These are phyloP conservation scores for Andrena bicolor DNA, from an alignment of 2,888 invertebrate genomes.

Conservation along the genomic window DNA sequence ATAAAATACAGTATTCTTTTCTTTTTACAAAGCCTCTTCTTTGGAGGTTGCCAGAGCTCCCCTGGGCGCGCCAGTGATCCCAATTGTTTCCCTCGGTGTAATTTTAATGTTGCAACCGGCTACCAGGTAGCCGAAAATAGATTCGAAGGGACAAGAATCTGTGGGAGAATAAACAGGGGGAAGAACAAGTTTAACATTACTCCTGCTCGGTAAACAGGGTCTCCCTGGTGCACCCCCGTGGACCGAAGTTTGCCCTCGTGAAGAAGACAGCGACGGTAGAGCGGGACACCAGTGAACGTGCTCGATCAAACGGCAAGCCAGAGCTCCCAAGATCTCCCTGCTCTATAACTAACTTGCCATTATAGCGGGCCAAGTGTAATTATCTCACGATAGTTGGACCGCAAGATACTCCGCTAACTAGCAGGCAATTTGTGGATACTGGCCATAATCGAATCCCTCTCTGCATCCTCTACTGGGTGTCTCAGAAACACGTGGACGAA, in stretches of 20 bases:
- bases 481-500: too few species aligned
- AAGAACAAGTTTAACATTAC: neutral
- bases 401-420: slow-evolving; percentile 56
- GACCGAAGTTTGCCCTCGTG: slow-evolving; percentile 35
- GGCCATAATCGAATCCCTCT: slow-evolving; percentile 50
- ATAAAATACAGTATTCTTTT: too few species aligned
- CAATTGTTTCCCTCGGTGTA: too few species aligned
- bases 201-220: slow-evolving; percentile 7
- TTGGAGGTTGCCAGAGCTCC: too few species aligned
- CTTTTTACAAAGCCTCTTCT: too few species aligned
- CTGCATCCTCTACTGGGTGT: slow-evolving; percentile 7
- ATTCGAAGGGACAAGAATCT: neutral
- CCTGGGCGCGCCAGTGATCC: too few species aligned
- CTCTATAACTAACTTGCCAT: slow-evolving; percentile 64
- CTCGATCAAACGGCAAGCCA: slow-evolving; percentile 44
- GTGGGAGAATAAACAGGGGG: neutral
- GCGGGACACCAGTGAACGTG: slow-evolving; percentile 16
- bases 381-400: slow-evolving; percentile 61
- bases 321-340: slow-evolving; percentile 41
- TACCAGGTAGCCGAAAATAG: too few species aligned
- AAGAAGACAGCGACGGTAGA: slow-evolving; percentile 38
- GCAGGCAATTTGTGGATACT: slow-evolving; percentile 58
- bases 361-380: slow-evolving; percentile 58
- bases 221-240: slow-evolving; percentile 21
- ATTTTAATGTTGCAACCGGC: too few species aligned